A percentile compares a stretch with the other conserved stretches of the same genome.
Evolutionary conservation across 2,888 invertebrate genomes (phyloP).

Genomic region (Leistus spinibarbis): DNA sequence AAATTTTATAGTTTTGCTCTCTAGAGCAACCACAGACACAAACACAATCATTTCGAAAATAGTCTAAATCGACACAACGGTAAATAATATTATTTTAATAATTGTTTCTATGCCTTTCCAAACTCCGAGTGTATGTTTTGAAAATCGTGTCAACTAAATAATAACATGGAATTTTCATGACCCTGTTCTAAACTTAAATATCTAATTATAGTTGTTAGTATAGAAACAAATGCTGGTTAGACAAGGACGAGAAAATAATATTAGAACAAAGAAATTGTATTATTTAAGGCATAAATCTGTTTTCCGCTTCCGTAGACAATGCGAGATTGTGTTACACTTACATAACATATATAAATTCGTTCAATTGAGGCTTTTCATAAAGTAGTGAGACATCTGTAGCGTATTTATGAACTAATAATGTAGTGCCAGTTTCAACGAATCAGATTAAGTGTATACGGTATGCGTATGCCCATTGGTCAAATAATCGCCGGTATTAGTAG

Average conservation of each 20-base stretch:
- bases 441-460: neutral
- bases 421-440: neutral
- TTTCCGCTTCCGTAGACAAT: neutral
- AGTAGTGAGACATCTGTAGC: neutral
- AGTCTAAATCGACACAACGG: too few relatives aligned
- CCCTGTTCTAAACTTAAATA: neutral
- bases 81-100: too few relatives aligned
- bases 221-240: neutral
- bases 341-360: too few relatives aligned
- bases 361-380: neutral
- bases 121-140: too few relatives aligned
- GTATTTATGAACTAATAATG: neutral
- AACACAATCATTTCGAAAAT: too few relatives aligned
- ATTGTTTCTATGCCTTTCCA: too few relatives aligned
- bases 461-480: too few relatives aligned
- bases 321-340: neutral
- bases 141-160: neutral
- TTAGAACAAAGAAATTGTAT: neutral
- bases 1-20: too few relatives aligned
- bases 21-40: too few relatives aligned
- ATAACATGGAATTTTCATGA: neutral
- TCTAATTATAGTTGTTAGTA: neutral
- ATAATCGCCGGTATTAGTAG: too few relatives aligned
- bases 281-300: neutral
- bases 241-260: neutral